Evolutionary conservation across 2,797 vertebrate genomes (phyloP).

Genomic region (Urosaurus nigricauda): DNA sequence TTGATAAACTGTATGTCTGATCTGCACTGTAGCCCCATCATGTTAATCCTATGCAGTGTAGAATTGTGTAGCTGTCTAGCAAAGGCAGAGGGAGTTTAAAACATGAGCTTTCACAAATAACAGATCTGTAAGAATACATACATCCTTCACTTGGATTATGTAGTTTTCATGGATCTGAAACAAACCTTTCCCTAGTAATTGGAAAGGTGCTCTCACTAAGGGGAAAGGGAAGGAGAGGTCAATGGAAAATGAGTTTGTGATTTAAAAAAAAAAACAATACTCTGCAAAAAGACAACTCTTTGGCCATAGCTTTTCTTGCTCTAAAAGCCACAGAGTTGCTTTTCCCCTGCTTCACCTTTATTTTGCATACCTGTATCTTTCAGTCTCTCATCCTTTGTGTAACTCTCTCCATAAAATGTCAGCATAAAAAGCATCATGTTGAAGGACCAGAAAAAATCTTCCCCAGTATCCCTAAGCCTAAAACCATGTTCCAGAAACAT

Average conservation of each 20-base stretch:
- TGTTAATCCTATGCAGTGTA: not conserved
- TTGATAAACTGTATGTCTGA: not conserved
- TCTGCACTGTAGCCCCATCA: not conserved
- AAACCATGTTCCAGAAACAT: not conserved
- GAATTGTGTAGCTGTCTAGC: not conserved
- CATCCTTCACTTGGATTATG: constrained; percentile 11
- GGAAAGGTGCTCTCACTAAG: not conserved
- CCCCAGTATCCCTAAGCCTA: too few species aligned
- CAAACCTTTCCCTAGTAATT: constrained; percentile 22
- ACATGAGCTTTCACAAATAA: not conserved
- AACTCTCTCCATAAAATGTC: not conserved
- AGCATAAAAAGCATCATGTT: not conserved
- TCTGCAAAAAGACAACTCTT: not conserved
- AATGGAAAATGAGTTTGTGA: not conserved
- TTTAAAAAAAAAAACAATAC: not conserved
- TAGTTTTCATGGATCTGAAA: not conserved
- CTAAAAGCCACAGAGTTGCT: not conserved
- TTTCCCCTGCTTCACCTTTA: not conserved
- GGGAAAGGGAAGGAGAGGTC: not conserved
- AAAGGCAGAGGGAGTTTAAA: not conserved
- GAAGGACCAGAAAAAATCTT: not conserved
- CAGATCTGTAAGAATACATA: not conserved
- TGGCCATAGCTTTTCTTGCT: accelerated
- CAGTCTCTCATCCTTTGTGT: not conserved
- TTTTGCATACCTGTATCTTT: accelerated